Conservation (phyloP, 1,140 invertebrate species). For the Drosophila ogumai region DNA sequence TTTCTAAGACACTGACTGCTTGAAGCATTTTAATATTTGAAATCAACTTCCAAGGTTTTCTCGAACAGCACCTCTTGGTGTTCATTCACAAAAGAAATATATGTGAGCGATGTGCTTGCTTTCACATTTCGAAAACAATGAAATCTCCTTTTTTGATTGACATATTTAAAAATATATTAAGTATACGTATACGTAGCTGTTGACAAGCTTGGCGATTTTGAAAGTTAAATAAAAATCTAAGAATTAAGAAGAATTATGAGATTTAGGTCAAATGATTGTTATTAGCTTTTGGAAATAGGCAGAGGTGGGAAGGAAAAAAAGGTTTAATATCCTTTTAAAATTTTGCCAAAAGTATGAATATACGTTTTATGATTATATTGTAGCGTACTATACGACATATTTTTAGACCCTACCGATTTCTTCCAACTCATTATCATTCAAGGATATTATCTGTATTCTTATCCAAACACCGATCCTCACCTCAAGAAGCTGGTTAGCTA, state of each 20-base stretch:
- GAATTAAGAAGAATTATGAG: neutral
- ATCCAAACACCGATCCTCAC: neutral
- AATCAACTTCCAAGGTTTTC: conserved; percentile 17
- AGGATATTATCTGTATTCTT: neutral
- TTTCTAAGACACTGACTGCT: conserved; percentile 19
- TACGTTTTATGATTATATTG: neutral
- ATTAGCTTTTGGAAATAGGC: neutral
- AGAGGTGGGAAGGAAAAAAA: neutral
- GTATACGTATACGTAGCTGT: neutral
- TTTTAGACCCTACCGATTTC: neutral
- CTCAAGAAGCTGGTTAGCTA: neutral
- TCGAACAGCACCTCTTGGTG: neutral
- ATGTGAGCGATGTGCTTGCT: neutral
- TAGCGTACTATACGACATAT: neutral
- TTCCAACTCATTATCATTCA: neutral
- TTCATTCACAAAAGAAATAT: conserved; percentile 11
- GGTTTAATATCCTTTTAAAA: neutral
- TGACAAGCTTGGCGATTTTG: neutral
- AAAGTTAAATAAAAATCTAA: neutral
- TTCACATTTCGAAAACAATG: conserved; percentile 31
- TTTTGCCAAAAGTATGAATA: neutral
- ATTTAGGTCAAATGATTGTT: neutral
- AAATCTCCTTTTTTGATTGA: conserved; percentile 18
- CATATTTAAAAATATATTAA: conserved; percentile 19
- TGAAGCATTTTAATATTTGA: conserved; percentile 36